These are phyloP conservation scores for Butastur rufipennis DNA, from an alignment of 2,113 vertebrate species.

Conservation along the genomic window DNA sequence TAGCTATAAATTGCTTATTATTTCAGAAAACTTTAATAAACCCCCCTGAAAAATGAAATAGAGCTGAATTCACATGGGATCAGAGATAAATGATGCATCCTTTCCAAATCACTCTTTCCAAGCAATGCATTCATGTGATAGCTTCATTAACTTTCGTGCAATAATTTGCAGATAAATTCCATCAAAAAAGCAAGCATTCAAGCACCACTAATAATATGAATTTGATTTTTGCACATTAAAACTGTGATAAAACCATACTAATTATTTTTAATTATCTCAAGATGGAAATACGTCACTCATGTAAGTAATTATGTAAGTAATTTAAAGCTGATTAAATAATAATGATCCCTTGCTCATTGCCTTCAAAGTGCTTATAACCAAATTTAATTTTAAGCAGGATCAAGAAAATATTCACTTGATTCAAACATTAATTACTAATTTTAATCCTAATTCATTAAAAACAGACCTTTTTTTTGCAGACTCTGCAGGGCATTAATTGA, in stretches of 20 bases:
- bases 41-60: neutral
- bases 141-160: neutral
- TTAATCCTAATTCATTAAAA: constrained; percentile 33
- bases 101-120: neutral
- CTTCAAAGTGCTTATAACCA: constrained; percentile 25
- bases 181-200: neutral
- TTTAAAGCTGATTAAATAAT: constrained; percentile 63
- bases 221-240: constrained; percentile 40
- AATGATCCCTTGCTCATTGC: constrained; percentile 16
- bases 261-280: constrained; percentile 55
- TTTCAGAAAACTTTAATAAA: neutral
- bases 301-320: constrained; percentile 36
- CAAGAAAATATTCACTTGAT: constrained; percentile 41
- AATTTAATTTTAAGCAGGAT: constrained; percentile 58
- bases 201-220: neutral
- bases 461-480: neutral
- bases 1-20: neutral
- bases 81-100: neutral
- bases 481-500: constrained; percentile 17
- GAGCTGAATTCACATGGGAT: neutral
- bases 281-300: constrained; percentile 20
- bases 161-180: constrained; percentile 3
- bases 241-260: constrained; percentile 1
- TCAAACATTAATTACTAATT: constrained; percentile 50
- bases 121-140: neutral